Evolutionary conservation across 1,140 invertebrate genomes (phyloP), one percentile per base, ranked within the genome.

Genomic region (Drosophila carrolli): DNA sequence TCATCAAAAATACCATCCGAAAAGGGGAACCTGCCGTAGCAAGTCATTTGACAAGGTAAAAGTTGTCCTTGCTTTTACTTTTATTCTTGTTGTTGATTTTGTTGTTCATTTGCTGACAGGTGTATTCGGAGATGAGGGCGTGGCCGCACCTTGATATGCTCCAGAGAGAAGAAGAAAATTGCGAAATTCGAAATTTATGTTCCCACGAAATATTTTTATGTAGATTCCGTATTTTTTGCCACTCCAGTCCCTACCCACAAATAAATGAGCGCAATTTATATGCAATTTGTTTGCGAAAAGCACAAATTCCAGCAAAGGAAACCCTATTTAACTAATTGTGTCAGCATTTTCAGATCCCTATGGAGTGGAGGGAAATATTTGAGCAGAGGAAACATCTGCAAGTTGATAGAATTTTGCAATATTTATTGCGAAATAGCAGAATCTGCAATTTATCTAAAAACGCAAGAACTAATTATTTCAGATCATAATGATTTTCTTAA

Each of bases 221-320:
- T 61, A 75, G 61, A 77, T 89, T 83, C 54, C 38, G 16, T 46
- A 65, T 62, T 68, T 50, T 23, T 37, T 16, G 48, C 48, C 4
- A 35, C 38, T 11, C 11, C 29, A 23, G 19, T 70, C n/a, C 14
- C 16, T n/a, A 51, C 10, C 65, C 37, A 27, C 51, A 11, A n/a
- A 32, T 75, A 78, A 88, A 88, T 88, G 84, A 89, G 67, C 50
- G 62, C 80, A 84, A 88, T 88, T 89, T 89, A 84, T 88, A 88
- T 84, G 80, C 84, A 88, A 72, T 78, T 80, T 84, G 70, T 63
- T 70, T 50, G 43, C 41, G 44, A 62, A 73, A 60, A 60, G 11
- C 27, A 57, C 14, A 65, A 35, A 60, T 38, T 58, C n/a, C 32
- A 9, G 38, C 37, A 38, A 55, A 11, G 27, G 43, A 61, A 61